These are phyloP conservation scores for Trachelus stipa DNA, from an alignment of 2,888 invertebrate species.

Conservation along the genomic window DNA sequence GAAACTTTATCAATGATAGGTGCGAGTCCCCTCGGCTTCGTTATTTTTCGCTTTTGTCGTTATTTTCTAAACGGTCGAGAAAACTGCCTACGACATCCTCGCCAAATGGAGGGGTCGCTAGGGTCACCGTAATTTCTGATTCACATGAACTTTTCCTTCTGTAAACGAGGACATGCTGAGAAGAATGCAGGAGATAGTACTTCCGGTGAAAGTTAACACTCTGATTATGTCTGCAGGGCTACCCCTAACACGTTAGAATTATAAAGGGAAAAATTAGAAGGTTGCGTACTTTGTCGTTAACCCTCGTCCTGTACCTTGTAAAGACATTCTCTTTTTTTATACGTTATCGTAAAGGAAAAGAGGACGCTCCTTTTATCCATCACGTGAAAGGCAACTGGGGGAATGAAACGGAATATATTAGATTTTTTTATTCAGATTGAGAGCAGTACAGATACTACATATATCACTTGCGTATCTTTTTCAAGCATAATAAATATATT, in stretches of 20 bases:
- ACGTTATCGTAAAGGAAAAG: no score
- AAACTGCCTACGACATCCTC: not conserved
- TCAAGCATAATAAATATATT: not conserved
- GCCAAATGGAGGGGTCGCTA: not conserved
- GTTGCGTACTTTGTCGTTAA: not conserved
- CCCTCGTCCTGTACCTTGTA: not conserved
- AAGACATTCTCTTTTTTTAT: not conserved
- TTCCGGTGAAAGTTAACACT: not conserved
- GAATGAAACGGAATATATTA: not conserved
- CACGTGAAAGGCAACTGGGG: not conserved
- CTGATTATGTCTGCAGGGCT: not conserved
- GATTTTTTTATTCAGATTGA: no score
- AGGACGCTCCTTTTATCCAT: no score
- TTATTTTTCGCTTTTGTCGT: not conserved
- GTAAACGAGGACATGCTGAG: not conserved
- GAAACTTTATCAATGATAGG: not conserved
- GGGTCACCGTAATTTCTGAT: not conserved
- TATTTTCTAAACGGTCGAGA: not conserved
- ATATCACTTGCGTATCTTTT: not conserved
- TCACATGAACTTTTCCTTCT: not conserved
- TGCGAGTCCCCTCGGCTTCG: not conserved
- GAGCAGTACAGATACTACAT: not conserved
- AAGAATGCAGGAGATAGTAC: not conserved
- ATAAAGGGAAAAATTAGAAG: not conserved
- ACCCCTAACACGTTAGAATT: not conserved